These are phyloP conservation scores for Encarsia formosa DNA, from an alignment of 2,888 invertebrate species.

Conservation along the genomic window DNA sequence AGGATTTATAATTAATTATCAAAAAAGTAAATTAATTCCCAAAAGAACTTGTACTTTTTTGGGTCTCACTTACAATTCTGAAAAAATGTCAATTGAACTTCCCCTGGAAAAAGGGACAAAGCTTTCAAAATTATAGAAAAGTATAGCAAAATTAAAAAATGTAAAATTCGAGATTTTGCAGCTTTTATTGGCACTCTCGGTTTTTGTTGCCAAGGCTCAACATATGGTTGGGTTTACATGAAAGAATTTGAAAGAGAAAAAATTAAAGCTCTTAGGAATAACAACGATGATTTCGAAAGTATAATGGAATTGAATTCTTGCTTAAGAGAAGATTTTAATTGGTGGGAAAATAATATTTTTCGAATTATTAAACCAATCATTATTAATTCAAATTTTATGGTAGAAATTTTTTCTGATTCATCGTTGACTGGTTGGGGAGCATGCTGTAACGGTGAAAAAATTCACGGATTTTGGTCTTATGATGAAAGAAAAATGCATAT, in stretches of 20 bases:
- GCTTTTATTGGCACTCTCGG: neutral
- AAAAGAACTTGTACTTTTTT: neutral
- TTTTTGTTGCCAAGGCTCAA: neutral
- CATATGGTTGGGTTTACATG: conserved; percentile 5
- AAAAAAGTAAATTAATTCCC: neutral
- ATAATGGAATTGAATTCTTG: neutral
- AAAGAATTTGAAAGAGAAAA: conserved; percentile 6
- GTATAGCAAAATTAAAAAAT: neutral
- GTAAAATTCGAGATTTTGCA: conserved; percentile 22
- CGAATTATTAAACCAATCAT: neutral
- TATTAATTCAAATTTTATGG: neutral
- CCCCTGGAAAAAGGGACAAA: neutral
- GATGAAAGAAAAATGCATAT: neutral
- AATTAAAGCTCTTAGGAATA: neutral
- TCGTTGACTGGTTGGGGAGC: conserved; percentile 2
- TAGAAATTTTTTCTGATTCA: conserved; percentile 8
- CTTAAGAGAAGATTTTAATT: neutral
- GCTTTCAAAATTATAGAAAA: neutral
- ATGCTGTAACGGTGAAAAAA: neutral
- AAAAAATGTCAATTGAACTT: neutral
- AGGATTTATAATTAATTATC: neutral
- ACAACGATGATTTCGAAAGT: neutral
- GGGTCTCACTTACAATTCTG: neutral
- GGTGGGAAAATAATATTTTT: neutral
- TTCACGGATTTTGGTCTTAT: neutral